phyloP scores from a whole-genome alignment of 30 jellyfish, hydroid and myxozoan genomes.

The Turritopsis rubra region DNA sequence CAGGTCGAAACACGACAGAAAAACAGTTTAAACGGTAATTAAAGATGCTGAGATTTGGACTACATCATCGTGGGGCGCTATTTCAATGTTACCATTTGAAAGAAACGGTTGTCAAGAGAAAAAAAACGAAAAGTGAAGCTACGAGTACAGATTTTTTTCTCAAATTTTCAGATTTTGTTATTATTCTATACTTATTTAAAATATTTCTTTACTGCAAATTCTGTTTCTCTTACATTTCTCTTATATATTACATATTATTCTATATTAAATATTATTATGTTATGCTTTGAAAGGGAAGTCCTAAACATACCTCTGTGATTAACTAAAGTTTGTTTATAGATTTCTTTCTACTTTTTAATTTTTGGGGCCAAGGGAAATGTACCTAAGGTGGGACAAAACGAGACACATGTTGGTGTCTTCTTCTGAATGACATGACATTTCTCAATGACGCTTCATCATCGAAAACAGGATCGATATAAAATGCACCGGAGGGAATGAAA shows the following conservation, averaged over 20 bases:
- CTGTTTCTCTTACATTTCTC: neutral
- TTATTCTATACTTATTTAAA: neutral
- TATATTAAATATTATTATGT: too few relatives aligned
- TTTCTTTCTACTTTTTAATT: neutral
- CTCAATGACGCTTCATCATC: slow-evolving; percentile 30
- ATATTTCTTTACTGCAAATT: slow-evolving; percentile 10
- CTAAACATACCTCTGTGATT: neutral
- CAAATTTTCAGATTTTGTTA: slow-evolving; percentile 8
- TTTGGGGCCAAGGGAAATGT: neutral
- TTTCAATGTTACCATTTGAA: neutral
- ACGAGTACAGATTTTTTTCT: slow-evolving; percentile 14
- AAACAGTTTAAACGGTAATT: slow-evolving; percentile 10
- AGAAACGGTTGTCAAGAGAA: slow-evolving; percentile 4
- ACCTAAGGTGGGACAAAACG: slow-evolving; percentile 1
- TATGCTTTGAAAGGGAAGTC: slow-evolving; percentile 13
- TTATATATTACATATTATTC: too few relatives aligned
- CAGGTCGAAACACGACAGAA: slow-evolving; percentile 24
- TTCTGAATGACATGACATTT: neutral
- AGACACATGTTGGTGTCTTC: neutral
- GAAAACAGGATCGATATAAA: slow-evolving; percentile 27
- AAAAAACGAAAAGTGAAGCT: slow-evolving; percentile 5
- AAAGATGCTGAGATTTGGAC: neutral
- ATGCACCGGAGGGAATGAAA: slow-evolving; percentile 17
- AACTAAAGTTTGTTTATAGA: neutral
- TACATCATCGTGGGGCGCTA: neutral